Percentiles rank a stretch among this genome's conserved stretches.
phyloP scores from a whole-genome alignment of 92 coral and sea anemone genomes.

The Palythoa heliodiscus region DNA sequence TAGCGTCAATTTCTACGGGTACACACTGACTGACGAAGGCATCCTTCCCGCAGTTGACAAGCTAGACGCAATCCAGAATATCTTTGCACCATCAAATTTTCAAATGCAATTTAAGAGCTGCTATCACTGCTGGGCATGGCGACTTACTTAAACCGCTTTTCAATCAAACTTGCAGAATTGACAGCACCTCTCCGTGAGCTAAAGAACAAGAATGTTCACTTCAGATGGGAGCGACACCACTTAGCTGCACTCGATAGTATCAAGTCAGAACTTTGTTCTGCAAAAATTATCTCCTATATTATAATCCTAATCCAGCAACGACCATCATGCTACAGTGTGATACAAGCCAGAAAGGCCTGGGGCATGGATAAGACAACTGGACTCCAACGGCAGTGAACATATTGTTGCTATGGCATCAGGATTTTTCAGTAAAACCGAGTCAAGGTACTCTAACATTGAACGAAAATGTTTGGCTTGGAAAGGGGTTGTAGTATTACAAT shows the following conservation, averaged over 20 bases:
- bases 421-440: conserved; percentile 29
- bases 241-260: conserved; percentile 60
- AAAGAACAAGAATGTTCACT: conserved; percentile 59
- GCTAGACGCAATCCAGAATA: conserved; percentile 54
- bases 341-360: conserved; percentile 57
- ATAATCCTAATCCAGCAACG: conserved; percentile 8
- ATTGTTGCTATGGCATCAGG: not conserved
- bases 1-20: conserved; percentile 46
- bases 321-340: not conserved
- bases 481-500: too few relatives aligned
- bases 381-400: conserved; percentile 13
- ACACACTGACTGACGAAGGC: conserved; percentile 52
- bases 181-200: conserved; percentile 66
- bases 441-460: conserved; percentile 6
- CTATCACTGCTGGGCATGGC: conserved; percentile 61
- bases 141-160: conserved; percentile 61
- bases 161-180: conserved; percentile 54
- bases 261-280: conserved; percentile 59
- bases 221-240: conserved; percentile 60
- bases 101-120: conserved; percentile 55
- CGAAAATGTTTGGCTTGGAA: conserved; percentile 18
- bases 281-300: conserved; percentile 38
- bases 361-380: conserved; percentile 43
- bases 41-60: conserved; percentile 62
- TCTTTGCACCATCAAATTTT: conserved; percentile 50